Percentiles rank a stretch among this genome's conserved stretches.
Evolutionary conservation across 2,797 vertebrate species (phyloP).

Genomic region (Gallinago nigripennis): DNA sequence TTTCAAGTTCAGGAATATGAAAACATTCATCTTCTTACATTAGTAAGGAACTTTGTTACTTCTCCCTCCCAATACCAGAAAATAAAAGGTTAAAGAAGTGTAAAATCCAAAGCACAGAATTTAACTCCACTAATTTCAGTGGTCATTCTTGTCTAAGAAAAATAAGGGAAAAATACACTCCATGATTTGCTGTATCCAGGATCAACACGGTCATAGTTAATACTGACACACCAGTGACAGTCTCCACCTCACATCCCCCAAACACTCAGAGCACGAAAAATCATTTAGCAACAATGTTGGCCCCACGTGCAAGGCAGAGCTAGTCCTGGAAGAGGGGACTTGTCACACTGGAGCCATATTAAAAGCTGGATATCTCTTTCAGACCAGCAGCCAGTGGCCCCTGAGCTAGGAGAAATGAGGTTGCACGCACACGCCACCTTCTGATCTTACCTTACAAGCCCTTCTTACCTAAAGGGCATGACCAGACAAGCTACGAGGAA

Average conservation of each 20-base stretch:
- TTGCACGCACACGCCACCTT: accelerated
- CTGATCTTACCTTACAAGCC: background rate
- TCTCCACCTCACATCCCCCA: background rate
- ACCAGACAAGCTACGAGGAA: constrained; percentile 75
- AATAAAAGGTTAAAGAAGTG: background rate
- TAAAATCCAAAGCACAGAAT: background rate
- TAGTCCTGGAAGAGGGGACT: background rate
- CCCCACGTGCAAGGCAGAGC: accelerated
- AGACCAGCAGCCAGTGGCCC: background rate
- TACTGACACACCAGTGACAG: background rate
- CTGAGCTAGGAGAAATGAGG: accelerated
- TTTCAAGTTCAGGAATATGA: background rate
- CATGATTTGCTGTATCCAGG: background rate
- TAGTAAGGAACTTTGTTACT: background rate
- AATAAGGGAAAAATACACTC: background rate
- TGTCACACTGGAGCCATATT: accelerated
- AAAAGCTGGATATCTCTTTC: background rate
- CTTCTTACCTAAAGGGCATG: constrained; percentile 79
- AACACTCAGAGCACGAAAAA: background rate
- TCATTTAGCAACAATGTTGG: background rate
- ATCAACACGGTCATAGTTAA: background rate
- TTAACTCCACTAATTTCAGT: background rate
- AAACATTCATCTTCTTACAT: background rate
- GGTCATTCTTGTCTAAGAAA: background rate
- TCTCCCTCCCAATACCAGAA: background rate